Conservation (phyloP, 2,797 vertebrate genomes). For the Onychomys torridus region DNA sequence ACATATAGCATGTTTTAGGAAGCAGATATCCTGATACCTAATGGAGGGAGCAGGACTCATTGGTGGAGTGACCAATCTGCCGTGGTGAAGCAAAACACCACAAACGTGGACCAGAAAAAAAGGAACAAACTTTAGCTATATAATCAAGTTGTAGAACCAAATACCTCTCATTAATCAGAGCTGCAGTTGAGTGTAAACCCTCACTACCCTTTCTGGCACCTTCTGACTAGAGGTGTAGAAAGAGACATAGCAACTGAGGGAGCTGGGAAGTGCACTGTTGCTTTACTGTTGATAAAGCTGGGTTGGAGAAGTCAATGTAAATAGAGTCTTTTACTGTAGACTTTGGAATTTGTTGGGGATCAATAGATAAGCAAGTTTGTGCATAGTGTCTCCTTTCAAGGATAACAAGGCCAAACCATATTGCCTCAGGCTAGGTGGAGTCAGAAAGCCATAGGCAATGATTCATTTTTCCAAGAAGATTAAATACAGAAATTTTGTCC, state of each 20-base stretch:
- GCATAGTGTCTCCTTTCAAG: not conserved
- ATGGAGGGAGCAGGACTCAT: not conserved
- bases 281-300: not conserved
- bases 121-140: not conserved
- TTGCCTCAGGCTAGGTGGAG: not conserved
- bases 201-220: not conserved
- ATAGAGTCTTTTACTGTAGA: not conserved
- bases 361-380: too few species aligned
- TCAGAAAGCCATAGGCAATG: not conserved
- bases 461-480: not conserved
- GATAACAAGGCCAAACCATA: not conserved
- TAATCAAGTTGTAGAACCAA: not conserved
- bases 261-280: not conserved
- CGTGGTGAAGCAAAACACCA: not conserved
- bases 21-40: not conserved
- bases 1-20: not conserved
- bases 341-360: not conserved
- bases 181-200: not conserved
- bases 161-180: not conserved
- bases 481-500: not conserved
- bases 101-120: not conserved
- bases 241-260: not conserved
- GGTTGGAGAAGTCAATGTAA: not conserved
- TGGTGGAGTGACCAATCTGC: not conserved
- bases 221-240: not conserved